Evolutionary conservation across 2,113 vertebrate species (phyloP).

Genomic region (Antechinus stuartii): DNA sequence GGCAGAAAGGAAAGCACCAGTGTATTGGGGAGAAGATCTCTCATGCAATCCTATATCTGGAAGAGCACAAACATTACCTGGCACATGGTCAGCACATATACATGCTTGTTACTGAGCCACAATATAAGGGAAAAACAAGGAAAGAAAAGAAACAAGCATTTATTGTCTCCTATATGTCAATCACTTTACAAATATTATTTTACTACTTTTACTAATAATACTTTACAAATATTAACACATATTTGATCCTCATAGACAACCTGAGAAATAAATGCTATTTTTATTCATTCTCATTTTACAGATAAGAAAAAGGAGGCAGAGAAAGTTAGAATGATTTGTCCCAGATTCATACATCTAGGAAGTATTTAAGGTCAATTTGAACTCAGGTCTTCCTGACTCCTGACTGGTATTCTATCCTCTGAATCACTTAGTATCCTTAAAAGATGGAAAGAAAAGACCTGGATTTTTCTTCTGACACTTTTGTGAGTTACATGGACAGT

Average conservation of each 20-base stretch:
- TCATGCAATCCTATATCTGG: background rate
- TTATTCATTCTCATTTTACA: rapidly evolving
- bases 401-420: background rate
- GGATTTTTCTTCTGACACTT: background rate
- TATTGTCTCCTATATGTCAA: background rate
- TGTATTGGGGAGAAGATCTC: background rate
- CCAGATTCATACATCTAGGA: background rate
- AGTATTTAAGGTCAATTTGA: background rate
- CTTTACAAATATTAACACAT: background rate
- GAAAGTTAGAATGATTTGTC: background rate
- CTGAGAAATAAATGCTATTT: background rate
- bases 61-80: background rate
- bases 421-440: background rate
- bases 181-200: background rate
- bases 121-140: background rate
- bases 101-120: background rate
- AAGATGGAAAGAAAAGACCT: background rate
- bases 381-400: background rate
- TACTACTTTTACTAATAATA: too few relatives aligned
- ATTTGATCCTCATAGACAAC: background rate
- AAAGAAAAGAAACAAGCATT: background rate
- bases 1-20: background rate
- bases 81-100: background rate
- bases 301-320: background rate
- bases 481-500: background rate